Evolutionary conservation across 2,888 invertebrate species (phyloP), one percentile per base, ranked within the genome.

Genomic region (Mythimna pallens): DNA sequence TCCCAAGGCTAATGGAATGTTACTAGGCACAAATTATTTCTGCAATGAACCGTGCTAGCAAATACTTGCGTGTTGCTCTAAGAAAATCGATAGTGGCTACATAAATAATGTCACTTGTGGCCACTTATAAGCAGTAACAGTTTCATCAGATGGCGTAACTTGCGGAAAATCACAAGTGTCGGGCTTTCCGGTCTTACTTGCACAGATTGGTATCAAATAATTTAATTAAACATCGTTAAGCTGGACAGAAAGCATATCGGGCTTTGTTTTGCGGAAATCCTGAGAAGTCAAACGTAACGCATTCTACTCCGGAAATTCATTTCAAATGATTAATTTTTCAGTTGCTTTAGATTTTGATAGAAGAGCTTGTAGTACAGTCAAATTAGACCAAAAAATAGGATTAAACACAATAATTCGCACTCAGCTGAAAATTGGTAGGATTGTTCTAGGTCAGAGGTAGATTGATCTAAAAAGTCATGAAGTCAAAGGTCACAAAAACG

Each of bases 11-110:
- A 34, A 8, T 40, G 20, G 22, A 73, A 40, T 57, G 3, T 50
- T 36, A 5, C 36, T 43, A 43, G 17, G 22, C 14, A 7, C 55
- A 67, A 7, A 55, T 22, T 43, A 63, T 76, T 63, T 59, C 20
- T 76, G 12, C 62, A 14, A 59, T 55, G 43, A 22, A 22, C 25
- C 25, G 43, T 52, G 14, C 10, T 14, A 50, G 64, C 12, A 58
- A 54, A 50, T 54, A 34, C 22, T 54, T 55, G 57, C 72, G 57
- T 65, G 65, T 63, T 54, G 34, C 17, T 55, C 52, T 58, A 65
- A 69, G 74, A 66, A 74, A 78, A 78, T 78, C 80, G 55, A 78
- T 74, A 66, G 50, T 64, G 50, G 58, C 25, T 66, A 69, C 69
- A 78, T 78, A 79, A 74, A 70, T 78, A 74, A 78, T 74, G 43